Evolutionary conservation across 2,888 invertebrate species (phyloP).

Genomic region (Eurytoma adleriae): DNA sequence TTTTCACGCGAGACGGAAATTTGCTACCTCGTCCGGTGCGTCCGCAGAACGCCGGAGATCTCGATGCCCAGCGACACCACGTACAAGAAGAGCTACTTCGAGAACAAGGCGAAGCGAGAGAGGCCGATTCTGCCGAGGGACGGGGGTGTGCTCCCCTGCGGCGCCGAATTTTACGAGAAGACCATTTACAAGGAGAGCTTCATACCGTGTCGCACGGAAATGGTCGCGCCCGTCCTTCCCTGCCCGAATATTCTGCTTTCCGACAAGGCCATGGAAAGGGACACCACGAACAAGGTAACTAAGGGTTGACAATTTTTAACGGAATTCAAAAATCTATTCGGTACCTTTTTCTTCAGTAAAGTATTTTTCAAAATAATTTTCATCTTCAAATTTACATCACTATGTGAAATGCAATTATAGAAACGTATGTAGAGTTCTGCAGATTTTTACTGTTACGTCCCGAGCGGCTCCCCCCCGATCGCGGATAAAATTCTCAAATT

Average conservation of each 20-base stretch:
- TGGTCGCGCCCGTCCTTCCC: conserved; percentile 64
- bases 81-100: conserved; percentile 70
- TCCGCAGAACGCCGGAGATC: conserved; percentile 64
- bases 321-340: too few relatives aligned
- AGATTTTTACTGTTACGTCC: too few relatives aligned
- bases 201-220: conserved; percentile 60
- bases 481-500: too few relatives aligned
- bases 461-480: too few relatives aligned
- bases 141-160: conserved; percentile 60
- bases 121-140: conserved; percentile 63
- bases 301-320: background rate
- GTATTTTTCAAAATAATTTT: too few relatives aligned
- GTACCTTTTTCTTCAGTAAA: too few relatives aligned
- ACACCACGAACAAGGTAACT: conserved; percentile 73
- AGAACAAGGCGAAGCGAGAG: conserved; percentile 60
- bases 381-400: too few relatives aligned
- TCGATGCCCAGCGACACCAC: conserved; percentile 71
- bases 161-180: conserved; percentile 44
- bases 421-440: too few relatives aligned
- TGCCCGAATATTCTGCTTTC: conserved; percentile 64
- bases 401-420: too few relatives aligned
- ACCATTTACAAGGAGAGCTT: conserved; percentile 70
- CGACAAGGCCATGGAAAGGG: conserved; percentile 65
- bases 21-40: too few relatives aligned
- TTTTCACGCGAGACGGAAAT: too few relatives aligned